Conservation (phyloP, 2,797 vertebrate genomes). For the Graptemys geographica region DNA sequence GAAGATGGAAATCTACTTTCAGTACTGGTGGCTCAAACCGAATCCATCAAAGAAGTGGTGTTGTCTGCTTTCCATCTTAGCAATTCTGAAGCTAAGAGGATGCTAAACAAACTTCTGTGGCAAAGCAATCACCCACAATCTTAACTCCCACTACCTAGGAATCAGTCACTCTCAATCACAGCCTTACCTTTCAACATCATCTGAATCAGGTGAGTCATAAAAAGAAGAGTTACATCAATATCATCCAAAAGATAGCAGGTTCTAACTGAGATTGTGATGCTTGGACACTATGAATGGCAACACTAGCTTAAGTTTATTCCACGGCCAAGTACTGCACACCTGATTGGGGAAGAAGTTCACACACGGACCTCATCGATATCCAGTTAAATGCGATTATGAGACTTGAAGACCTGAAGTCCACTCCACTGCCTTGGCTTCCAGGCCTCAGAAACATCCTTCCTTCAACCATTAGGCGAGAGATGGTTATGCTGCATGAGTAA, state of each 20-base stretch:
- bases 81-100: no score
- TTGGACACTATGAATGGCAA: background rate
- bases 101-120: background rate
- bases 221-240: background rate
- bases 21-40: no score
- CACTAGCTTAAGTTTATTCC: background rate
- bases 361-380: background rate
- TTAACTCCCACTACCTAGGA: background rate
- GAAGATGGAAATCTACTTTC: background rate
- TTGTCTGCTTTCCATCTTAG: no score
- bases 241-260: no score
- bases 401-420: background rate
- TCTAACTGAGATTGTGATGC: background rate
- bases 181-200: background rate
- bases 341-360: background rate
- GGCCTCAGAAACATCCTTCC: no score
- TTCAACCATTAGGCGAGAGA: no score
- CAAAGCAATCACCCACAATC: background rate
- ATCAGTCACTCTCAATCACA: background rate
- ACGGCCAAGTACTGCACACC: background rate
- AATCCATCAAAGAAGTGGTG: no score
- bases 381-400: background rate
- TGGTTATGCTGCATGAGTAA: no score
- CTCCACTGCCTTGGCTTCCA: no score
- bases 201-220: background rate